A percentile compares a stretch with the other conserved stretches of the same genome.
Evolutionary conservation across 2,797 vertebrate species (phyloP).

Genomic region (Ctenopoma kingsleyae): DNA sequence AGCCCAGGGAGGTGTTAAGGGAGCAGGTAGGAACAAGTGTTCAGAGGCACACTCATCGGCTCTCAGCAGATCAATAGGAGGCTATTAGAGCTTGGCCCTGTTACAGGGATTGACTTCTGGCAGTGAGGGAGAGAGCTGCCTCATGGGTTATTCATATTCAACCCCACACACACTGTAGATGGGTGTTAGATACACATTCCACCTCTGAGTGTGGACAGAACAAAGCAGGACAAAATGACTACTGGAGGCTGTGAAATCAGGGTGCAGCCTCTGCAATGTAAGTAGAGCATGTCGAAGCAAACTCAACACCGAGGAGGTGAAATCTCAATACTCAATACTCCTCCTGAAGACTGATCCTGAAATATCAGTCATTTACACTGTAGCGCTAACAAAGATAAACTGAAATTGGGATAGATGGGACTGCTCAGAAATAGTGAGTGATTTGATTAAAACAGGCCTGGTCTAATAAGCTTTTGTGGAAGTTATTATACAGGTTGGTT

Average conservation of each 20-base stretch:
- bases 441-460: too few species aligned
- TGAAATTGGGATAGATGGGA: too few species aligned
- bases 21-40: constrained; percentile 80
- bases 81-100: constrained; percentile 82
- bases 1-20: constrained; percentile 76
- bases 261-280: not conserved
- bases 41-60: constrained; percentile 74
- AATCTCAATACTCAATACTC: not conserved
- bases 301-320: constrained; percentile 15
- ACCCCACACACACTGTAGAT: constrained; percentile 44
- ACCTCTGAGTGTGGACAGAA: constrained; percentile 48
- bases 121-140: constrained; percentile 45
- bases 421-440: too few species aligned
- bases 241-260: constrained; percentile 42
- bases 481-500: too few species aligned
- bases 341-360: not conserved
- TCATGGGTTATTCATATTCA: constrained; percentile 77
- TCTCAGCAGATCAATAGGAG: constrained; percentile 80
- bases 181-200: constrained; percentile 62
- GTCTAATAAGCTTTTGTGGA: too few species aligned
- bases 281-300: not conserved
- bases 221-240: constrained; percentile 49
- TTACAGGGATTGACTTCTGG: constrained; percentile 80
- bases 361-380: not conserved
- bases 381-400: too few species aligned